Conservation (phyloP, 2,113 vertebrate species). For the Siniperca chuatsi region DNA sequence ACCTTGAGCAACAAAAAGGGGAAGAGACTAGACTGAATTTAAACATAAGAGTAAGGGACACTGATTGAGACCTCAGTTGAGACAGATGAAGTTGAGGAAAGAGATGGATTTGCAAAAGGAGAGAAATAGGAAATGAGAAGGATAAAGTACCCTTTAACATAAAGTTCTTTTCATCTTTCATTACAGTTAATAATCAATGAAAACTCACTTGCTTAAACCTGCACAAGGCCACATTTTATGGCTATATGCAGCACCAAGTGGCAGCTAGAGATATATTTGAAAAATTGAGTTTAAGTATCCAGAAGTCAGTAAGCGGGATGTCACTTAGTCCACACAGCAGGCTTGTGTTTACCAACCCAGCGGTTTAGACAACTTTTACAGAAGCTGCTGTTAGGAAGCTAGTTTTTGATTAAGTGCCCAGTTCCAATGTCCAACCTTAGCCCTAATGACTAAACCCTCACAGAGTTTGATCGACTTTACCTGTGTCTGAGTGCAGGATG, state of each 20-base stretch:
- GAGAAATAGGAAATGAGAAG: neutral
- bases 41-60: neutral
- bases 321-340: neutral
- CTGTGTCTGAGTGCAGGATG: neutral
- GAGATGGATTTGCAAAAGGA: neutral
- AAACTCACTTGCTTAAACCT: neutral
- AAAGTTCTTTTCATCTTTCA: neutral
- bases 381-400: neutral
- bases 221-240: neutral
- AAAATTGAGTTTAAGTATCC: neutral
- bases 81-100: neutral
- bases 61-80: constrained; percentile 1
- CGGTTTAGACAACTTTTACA: neutral
- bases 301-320: neutral
- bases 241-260: neutral
- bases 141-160: neutral
- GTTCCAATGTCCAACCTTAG: neutral
- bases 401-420: neutral
- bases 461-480: neutral
- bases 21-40: neutral
- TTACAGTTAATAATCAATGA: neutral
- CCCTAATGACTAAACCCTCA: neutral
- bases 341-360: neutral
- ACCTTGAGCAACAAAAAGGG: neutral
- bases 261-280: neutral